These are phyloP conservation scores for Urocyon cinereoargenteus DNA, from an alignment of 2,797 vertebrate species.

Conservation along the genomic window DNA sequence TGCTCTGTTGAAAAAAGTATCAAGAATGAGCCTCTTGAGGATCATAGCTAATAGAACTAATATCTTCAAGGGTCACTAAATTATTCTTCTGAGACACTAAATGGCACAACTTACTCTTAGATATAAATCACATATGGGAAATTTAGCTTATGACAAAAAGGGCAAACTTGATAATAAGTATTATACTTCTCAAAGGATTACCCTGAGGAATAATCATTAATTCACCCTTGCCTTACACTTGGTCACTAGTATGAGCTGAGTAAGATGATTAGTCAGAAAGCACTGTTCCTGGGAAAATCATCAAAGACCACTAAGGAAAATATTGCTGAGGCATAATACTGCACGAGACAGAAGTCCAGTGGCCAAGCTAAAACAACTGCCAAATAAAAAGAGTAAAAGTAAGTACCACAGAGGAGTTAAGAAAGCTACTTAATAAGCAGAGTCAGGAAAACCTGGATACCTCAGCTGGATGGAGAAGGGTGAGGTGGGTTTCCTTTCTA, in stretches of 20 bases:
- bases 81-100: conserved; percentile 41
- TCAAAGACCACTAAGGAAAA: background rate
- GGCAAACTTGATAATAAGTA: background rate
- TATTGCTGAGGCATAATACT: background rate
- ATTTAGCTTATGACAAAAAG: conserved; percentile 26
- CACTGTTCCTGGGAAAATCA: conserved; percentile 28
- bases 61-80: conserved; percentile 12
- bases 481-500: background rate
- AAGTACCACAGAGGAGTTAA: background rate
- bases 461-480: background rate
- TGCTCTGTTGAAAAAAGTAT: conserved; percentile 5
- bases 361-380: background rate
- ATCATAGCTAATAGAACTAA: conserved; percentile 38
- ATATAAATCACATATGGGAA: conserved; percentile 17
- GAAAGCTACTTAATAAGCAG: background rate
- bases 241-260: background rate
- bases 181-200: background rate
- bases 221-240: background rate
- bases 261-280: conserved; percentile 38
- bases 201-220: background rate
- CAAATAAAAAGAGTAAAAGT: background rate
- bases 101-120: conserved; percentile 19
- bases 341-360: background rate
- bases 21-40: conserved; percentile 34
- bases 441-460: background rate